Evolutionary conservation across 2,113 vertebrate genomes (phyloP).

Genomic region (Gnathonemus echidnorhynchus): DNA sequence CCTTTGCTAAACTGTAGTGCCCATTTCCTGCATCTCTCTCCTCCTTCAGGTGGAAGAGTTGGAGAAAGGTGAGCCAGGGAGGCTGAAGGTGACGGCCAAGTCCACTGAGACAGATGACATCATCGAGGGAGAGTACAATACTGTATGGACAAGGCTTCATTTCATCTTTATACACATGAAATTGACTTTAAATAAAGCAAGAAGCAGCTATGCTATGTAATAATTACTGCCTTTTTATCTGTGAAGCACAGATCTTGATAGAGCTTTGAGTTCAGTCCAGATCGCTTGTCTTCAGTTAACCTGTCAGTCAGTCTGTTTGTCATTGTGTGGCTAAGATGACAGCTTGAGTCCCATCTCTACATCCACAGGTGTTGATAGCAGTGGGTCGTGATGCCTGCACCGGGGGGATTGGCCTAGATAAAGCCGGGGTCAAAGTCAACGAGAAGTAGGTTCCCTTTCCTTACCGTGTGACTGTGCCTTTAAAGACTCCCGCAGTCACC

Average conservation of each 20-base stretch:
- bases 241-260: background rate
- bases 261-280: background rate
- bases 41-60: conserved; percentile 70
- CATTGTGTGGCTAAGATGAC: background rate
- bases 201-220: background rate
- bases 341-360: background rate
- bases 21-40: background rate
- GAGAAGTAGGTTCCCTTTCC: conserved; percentile 68
- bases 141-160: conserved; percentile 58
- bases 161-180: background rate
- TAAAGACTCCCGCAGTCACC: conserved; percentile 44
- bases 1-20: background rate
- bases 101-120: conserved; percentile 71
- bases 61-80: conserved; percentile 81
- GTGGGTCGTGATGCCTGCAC: conserved; percentile 88
- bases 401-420: conserved; percentile 80
- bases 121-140: conserved; percentile 81
- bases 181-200: background rate
- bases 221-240: background rate
- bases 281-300: background rate
- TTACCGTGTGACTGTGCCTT: conserved; percentile 32
- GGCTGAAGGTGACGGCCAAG: conserved; percentile 78
- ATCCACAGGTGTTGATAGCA: conserved; percentile 78
- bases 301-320: background rate
- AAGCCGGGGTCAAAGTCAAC: conserved; percentile 75